Percentiles rank a stretch among this genome's conserved stretches.
Conservation (phyloP, 2,113 vertebrate genomes). For the Myanophis thanlyinensis region DNA sequence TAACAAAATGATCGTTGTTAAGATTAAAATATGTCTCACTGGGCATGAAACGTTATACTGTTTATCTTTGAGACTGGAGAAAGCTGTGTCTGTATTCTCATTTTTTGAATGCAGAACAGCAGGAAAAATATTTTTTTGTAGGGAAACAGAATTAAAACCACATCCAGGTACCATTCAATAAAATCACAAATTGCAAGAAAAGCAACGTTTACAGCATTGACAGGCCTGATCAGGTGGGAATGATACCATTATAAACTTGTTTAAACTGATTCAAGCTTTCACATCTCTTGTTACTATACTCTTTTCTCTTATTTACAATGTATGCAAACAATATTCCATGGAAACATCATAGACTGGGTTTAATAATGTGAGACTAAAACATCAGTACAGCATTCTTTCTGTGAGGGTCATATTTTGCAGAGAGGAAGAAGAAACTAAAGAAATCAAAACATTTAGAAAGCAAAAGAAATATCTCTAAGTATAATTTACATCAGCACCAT, state of each 20-base stretch:
- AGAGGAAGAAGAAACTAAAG: neutral
- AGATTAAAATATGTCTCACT: neutral
- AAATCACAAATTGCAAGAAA: neutral
- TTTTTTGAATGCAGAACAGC: rapidly evolving
- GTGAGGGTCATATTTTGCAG: neutral
- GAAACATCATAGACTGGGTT: neutral
- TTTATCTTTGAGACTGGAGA: neutral
- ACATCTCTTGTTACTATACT: neutral
- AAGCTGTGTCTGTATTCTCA: neutral
- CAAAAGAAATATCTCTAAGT: neutral
- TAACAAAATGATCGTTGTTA: conserved; percentile 6
- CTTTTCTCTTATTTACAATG: too few species aligned
- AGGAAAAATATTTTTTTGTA: neutral
- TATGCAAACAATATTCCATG: neutral
- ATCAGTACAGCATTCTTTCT: neutral
- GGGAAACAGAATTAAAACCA: rapidly evolving
- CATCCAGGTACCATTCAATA: rapidly evolving
- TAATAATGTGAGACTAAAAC: neutral
- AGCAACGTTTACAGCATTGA: neutral
- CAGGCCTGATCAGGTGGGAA: neutral
- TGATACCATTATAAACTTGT: neutral
- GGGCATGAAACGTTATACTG: neutral
- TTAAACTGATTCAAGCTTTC: neutral
- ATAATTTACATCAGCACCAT: neutral
- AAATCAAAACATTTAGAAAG: neutral